Base-by-base conservation (phyloP, 1,140 invertebrate species). In the Rhopalosiphum padi region DNA sequence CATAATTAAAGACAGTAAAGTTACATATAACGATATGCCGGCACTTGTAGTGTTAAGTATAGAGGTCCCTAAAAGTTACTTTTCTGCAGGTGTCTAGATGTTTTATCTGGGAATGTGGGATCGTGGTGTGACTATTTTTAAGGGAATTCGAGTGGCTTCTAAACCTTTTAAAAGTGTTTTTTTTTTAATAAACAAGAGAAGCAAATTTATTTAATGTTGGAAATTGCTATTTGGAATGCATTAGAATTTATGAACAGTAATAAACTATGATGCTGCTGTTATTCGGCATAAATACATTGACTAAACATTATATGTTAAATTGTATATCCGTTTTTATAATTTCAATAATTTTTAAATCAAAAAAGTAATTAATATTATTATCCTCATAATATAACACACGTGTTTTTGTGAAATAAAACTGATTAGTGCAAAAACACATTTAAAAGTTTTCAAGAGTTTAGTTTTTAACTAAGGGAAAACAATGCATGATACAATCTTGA, bases 381-480 rank as follows among this genome's bases (percentile, higher is more conserved):
- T 83, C 21, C 35, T 23, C 7, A 9, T 41, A 23, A 35, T 35
- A 83, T 23, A 41, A 23, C n/a, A 83, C 35, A 23, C 21, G 37
- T 23, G 37, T 41, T 35, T 41, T 23, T 22, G 2, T 37, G 35
- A 83, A 83, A 83, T 41, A 37, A 83, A 83, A 37, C 35, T 35
- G 37, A 8, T 37, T 37, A 83, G 37, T 83, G 37, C 37, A 35
- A 83, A 83, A 83, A 83, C 82, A 83, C 82, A 41, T 83, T 83
- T 83, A 83, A 83, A 83, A 83, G 35, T 83, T 83, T 83, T 83
- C 82, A 41, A 41, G 37, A 83, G 37, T 83, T 83, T 35, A 23
- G 37, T 83, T 83, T 83, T 83, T 37, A 83, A 83, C 35, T 83
- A 41, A 83, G 37, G 37, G 8, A 83, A 82, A 83, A 83, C 82